phyloP scores from a whole-genome alignment of 2,888 invertebrate genomes.

The Macrophya annulata region DNA sequence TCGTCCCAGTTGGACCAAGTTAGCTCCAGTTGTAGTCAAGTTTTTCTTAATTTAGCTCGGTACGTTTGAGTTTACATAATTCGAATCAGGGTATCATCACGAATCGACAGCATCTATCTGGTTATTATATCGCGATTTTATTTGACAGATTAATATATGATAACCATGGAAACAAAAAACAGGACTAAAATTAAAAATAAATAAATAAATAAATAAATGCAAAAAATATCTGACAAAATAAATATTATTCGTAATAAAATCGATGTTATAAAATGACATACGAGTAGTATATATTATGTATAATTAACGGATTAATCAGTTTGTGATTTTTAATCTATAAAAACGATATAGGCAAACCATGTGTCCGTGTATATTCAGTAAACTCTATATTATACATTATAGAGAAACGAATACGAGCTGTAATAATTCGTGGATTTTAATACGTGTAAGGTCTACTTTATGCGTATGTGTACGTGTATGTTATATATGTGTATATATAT shows the following conservation, averaged over 20 bases:
- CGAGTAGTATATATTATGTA: too few species aligned
- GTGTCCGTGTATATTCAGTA: too few species aligned
- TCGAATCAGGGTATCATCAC: neutral
- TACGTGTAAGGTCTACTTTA: neutral
- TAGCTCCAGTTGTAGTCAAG: conserved; percentile 51
- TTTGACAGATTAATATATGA: neutral
- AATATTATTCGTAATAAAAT: too few species aligned
- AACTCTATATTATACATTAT: neutral
- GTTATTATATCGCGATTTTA: neutral
- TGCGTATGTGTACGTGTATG: neutral
- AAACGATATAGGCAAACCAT: too few species aligned
- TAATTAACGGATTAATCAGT: too few species aligned
- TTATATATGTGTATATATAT: too few species aligned
- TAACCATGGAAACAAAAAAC: too few species aligned
- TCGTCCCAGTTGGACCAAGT: conserved; percentile 50
- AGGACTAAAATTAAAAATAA: neutral
- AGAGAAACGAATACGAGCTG: neutral
- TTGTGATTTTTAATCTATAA: too few species aligned
- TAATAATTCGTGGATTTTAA: neutral
- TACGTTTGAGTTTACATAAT: conserved; percentile 46
- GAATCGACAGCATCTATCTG: neutral
- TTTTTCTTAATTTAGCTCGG: conserved; percentile 47
- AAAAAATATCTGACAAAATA: neutral
- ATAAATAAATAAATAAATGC: too few species aligned
- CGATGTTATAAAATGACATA: too few species aligned